These are phyloP conservation scores for Nibea albiflora DNA, from an alignment of 2,113 vertebrate genomes.

Conservation along the genomic window DNA sequence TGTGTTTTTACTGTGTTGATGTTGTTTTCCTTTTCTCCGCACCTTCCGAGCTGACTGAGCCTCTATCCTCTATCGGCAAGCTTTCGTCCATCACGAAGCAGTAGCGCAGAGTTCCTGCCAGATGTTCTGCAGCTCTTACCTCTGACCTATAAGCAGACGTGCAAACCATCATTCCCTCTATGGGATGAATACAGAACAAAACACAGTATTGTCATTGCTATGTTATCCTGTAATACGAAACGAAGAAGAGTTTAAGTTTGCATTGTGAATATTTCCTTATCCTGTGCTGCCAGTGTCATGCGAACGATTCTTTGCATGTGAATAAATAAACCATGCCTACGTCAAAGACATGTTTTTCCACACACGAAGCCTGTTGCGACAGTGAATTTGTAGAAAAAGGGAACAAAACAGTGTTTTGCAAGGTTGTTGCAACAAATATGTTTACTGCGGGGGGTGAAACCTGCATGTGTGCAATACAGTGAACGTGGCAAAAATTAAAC, in stretches of 20 bases:
- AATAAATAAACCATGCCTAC: not conserved
- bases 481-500: not conserved
- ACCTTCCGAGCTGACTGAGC: not conserved
- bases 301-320: not conserved
- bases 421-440: slow-evolving; percentile 36
- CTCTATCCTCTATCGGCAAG: not conserved
- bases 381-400: slow-evolving; percentile 30
- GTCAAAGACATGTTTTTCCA: slow-evolving; percentile 8
- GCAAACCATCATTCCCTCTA: not conserved
- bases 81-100: not conserved
- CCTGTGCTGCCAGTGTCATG: not conserved
- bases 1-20: not conserved
- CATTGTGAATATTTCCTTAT: not conserved
- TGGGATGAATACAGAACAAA: not conserved
- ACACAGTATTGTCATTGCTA: not conserved
- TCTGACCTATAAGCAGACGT: not conserved
- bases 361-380: slow-evolving; percentile 6
- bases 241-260: not conserved
- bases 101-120: not conserved
- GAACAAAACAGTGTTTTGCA: slow-evolving; percentile 45
- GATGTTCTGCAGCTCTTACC: not conserved
- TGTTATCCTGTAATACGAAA: not conserved
- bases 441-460: not conserved
- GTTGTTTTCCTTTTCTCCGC: too few species aligned
- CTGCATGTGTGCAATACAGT: too few species aligned